A percentile compares a stretch with the other conserved stretches of the same genome.
Evolutionary conservation across 1,140 invertebrate species (phyloP).

Genomic region (Nymphalis io): DNA sequence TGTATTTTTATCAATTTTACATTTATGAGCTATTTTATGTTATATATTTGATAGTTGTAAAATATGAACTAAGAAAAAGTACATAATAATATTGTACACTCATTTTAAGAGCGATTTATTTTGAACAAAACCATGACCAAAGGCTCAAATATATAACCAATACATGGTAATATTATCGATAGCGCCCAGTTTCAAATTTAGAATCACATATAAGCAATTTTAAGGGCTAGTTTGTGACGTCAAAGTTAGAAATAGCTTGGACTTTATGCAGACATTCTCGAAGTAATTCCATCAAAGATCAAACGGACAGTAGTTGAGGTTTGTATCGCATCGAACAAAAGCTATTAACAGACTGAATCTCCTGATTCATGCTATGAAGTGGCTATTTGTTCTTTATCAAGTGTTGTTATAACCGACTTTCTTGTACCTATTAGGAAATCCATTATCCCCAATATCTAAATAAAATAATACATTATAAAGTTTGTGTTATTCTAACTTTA

Average conservation of each 20-base stretch:
- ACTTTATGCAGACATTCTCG: neutral
- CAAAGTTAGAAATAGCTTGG: neutral
- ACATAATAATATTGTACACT: too few species aligned
- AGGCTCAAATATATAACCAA: neutral
- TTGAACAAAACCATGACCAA: neutral
- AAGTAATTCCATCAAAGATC: slow-evolving; percentile 35
- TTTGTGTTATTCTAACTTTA: too few species aligned
- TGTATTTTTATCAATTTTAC: too few species aligned
- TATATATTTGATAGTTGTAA: too few species aligned
- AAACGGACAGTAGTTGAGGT: slow-evolving; percentile 32
- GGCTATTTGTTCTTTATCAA: neutral
- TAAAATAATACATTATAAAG: too few species aligned
- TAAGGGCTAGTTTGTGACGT: neutral
- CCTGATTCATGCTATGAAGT: slow-evolving; percentile 29
- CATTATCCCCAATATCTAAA: too few species aligned
- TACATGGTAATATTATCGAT: neutral
- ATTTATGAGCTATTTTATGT: too few species aligned
- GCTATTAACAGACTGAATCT: slow-evolving; percentile 54
- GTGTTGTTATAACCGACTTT: slow-evolving; percentile 9
- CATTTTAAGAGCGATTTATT: too few species aligned
- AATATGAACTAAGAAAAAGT: too few species aligned
- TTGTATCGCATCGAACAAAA: slow-evolving; percentile 42
- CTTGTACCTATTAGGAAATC: neutral
- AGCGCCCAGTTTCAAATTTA: neutral
- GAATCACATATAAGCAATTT: slow-evolving; percentile 3